Percentiles rank a stretch among this genome's conserved stretches.
Evolutionary conservation across 2,113 vertebrate genomes (phyloP).

Genomic region (Cyphomyrus discorhynchus): DNA sequence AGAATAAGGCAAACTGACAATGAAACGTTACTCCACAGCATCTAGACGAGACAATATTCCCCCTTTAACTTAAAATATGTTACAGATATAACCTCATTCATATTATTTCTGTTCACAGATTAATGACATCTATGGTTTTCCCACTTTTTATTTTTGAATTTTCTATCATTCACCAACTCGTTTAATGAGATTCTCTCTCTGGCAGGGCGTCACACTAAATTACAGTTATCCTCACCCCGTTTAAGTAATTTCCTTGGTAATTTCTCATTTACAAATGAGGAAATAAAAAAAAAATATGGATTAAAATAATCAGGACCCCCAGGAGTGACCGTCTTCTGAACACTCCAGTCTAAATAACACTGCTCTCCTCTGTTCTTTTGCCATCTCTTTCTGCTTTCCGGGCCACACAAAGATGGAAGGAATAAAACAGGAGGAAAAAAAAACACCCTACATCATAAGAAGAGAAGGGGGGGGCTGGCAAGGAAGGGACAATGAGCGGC

Average conservation of each 20-base stretch:
- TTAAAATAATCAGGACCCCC: background rate
- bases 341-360: background rate
- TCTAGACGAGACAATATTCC: background rate
- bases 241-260: background rate
- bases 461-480: background rate
- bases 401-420: background rate
- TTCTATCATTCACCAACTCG: background rate
- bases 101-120: background rate
- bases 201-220: background rate
- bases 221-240: background rate
- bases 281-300: background rate
- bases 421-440: background rate
- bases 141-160: background rate
- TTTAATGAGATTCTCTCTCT: background rate
- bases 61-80: background rate
- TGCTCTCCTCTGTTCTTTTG: background rate
- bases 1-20: background rate
- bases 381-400: slow-evolving; percentile 1
- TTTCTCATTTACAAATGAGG: background rate
- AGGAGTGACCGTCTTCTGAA: background rate
- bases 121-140: background rate
- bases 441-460: background rate
- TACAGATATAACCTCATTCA: background rate
- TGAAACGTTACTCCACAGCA: background rate
- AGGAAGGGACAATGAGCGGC: background rate